These are phyloP conservation scores for Danio choprae DNA, from an alignment of 2,797 vertebrate species.

Conservation along the genomic window DNA sequence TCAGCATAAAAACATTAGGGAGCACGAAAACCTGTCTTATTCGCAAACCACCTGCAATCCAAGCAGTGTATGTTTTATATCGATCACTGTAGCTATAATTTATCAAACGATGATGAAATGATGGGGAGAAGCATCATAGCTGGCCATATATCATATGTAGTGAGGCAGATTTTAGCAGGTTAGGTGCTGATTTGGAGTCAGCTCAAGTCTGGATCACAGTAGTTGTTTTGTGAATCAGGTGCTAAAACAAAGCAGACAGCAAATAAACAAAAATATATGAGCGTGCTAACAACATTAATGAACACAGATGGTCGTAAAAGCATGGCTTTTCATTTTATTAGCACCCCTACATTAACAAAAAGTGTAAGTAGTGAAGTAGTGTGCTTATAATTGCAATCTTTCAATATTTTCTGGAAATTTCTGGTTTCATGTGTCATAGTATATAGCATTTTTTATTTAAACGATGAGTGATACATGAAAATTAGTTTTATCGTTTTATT, in stretches of 20 bases:
- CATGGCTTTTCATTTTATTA: not conserved
- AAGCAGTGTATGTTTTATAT: not conserved
- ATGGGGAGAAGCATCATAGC: not conserved
- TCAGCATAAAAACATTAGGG: conserved; percentile 39
- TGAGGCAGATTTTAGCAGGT: not conserved
- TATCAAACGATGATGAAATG: conserved; percentile 3
- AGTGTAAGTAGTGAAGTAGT: not conserved
- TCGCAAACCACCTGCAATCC: not conserved
- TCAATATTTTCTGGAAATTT: not conserved
- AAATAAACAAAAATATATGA: not conserved
- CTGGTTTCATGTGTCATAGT: not conserved
- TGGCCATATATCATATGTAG: not conserved
- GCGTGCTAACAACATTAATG: not conserved
- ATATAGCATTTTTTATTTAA: no score
- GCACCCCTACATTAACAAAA: not conserved
- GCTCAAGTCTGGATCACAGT: not conserved
- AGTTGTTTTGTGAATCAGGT: not conserved
- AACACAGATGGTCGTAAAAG: not conserved
- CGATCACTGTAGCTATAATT: not conserved
- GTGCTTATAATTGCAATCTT: not conserved
- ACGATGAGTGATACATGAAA: no score
- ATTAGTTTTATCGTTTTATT: not conserved
- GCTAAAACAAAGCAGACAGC: not conserved
- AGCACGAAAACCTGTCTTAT: not conserved
- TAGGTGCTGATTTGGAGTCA: not conserved